Base-by-base conservation (phyloP, 2,888 invertebrate genomes). In the Silvanus unidentatus region DNA sequence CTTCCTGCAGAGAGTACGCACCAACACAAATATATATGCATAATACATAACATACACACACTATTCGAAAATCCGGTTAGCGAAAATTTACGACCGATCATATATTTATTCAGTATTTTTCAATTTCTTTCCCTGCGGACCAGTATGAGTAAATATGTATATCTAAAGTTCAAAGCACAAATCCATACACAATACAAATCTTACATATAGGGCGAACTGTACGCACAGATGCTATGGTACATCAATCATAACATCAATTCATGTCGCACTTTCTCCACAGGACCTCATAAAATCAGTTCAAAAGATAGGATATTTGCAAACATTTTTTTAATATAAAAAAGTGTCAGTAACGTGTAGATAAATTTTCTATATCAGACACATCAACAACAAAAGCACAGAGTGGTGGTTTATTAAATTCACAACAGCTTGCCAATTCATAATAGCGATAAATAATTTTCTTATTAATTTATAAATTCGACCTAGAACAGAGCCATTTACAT, bases 51-150 rank as follows among this genome's bases (percentile, higher is more conserved):
- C 3, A 32, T 32, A 32, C n/a, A 32, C 10, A n/a, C 10, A n/a
- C 11, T 32, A 60, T 59, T 55, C 58, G 62, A 60, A 63, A 63
- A 65, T 62, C 63, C 60, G 49, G 47, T 48, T 49, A 48, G 57
- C 48, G 60, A 32, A 12, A 62, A 65, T 64, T 65, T 65, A 65
- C 61, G 63, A 58, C 52, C 62, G 59, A 63, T 63, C 63, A 62
- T 62, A 65, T 65, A 67, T 66, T 66, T 65, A 64, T 65, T 62
- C 63, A 57, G 61, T 59, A 12, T 32, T 65, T 65, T 65, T 63
- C 63, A 66, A 65, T 65, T 65, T 64, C 61, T 62, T 59, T 48
- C 50, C 3, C 56, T 52, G 51, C 50, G 52, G 59, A 53, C 53
- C 45, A 53, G 53, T 59, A 58, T 60, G 59, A 53, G 54, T 53